These are phyloP conservation scores for Netelia melanura DNA, from an alignment of 2,888 invertebrate species.

Conservation along the genomic window DNA sequence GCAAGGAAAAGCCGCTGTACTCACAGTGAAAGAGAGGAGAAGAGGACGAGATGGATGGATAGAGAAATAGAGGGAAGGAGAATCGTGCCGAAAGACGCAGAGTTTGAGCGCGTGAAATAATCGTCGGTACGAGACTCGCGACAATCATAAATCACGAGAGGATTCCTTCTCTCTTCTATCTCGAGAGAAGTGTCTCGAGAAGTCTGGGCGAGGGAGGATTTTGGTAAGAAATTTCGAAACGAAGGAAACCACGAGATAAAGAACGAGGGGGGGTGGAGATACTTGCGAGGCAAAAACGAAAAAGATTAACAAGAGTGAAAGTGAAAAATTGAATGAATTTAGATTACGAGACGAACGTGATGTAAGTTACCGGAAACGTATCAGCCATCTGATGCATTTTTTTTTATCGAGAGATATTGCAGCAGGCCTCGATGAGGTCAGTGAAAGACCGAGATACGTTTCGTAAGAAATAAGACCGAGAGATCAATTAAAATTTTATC, in stretches of 20 bases:
- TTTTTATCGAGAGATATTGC: too few relatives aligned
- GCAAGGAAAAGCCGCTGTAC: conserved; percentile 67
- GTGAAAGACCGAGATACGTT: neutral
- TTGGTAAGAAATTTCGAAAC: conserved; percentile 24
- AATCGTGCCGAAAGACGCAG: conserved; percentile 37
- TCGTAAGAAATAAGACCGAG: neutral
- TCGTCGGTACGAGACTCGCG: conserved; percentile 58
- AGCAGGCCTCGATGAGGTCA: neutral
- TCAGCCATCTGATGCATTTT: neutral
- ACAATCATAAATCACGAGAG: conserved; percentile 66
- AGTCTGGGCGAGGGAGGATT: conserved; percentile 13
- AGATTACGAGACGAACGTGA: conserved; percentile 1
- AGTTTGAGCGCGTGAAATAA: conserved; percentile 67
- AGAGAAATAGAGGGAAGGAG: conserved; percentile 56
- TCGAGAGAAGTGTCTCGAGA: neutral
- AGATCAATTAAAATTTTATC: neutral
- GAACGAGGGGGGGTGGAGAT: neutral
- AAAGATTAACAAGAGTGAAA: conserved; percentile 32
- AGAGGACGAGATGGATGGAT: conserved; percentile 43
- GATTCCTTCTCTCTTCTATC: conserved; percentile 21
- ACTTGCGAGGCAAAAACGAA: neutral
- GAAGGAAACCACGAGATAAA: conserved; percentile 38
- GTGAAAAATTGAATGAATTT: conserved; percentile 10
- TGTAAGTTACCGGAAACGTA: neutral
- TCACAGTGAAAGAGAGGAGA: conserved; percentile 46